Percentiles rank a stretch among this genome's conserved stretches.
phyloP scores from a whole-genome alignment of 1,140 invertebrate genomes.

The Bombus consobrinus region DNA sequence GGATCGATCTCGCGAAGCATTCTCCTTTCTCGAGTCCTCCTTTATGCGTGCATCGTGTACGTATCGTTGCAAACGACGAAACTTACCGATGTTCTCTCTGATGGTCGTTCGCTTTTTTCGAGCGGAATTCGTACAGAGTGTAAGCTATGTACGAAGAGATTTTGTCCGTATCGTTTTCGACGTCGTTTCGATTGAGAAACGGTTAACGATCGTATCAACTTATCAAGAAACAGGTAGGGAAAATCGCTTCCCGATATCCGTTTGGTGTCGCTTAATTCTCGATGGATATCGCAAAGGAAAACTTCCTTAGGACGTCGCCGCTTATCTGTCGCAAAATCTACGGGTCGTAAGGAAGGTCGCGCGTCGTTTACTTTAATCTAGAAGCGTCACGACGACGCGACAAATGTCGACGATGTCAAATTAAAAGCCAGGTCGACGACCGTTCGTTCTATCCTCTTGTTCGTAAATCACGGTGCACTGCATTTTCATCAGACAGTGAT shows the following conservation, averaged over 20 bases:
- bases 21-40: background rate
- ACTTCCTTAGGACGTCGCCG: background rate
- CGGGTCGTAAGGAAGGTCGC: background rate
- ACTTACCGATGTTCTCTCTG: too few relatives aligned
- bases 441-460: background rate
- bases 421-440: constrained; percentile 17
- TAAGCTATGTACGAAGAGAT: background rate
- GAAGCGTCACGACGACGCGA: background rate
- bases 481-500: constrained; percentile 1
- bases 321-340: background rate
- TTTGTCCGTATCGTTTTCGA: background rate
- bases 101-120: too few relatives aligned
- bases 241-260: background rate
- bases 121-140: too few relatives aligned
- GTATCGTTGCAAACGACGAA: too few relatives aligned
- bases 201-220: too few relatives aligned
- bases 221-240: too few relatives aligned
- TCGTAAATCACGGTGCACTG: background rate
- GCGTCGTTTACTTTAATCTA: constrained; percentile 11
- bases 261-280: background rate
- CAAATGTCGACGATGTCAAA: constrained; percentile 2
- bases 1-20: constrained; percentile 32
- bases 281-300: constrained; percentile 16
- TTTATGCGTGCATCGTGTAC: background rate
- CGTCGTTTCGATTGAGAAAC: background rate